phyloP scores from a whole-genome alignment of 2,888 invertebrate genomes.

The Phragmatobia fuliginosa region DNA sequence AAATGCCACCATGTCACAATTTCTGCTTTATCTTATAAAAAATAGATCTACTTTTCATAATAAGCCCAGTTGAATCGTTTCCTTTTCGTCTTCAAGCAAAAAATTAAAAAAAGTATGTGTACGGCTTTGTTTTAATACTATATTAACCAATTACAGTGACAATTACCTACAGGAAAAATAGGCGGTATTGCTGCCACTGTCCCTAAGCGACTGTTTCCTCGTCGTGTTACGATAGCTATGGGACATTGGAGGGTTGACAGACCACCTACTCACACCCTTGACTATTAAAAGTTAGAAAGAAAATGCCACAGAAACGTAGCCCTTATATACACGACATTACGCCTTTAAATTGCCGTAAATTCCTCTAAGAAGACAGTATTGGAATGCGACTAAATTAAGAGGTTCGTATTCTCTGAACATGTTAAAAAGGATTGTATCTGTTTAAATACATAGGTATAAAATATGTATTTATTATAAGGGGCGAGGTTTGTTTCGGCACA shows the following conservation, averaged over 20 bases:
- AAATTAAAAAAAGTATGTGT: background rate
- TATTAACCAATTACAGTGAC: background rate
- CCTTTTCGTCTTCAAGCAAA: background rate
- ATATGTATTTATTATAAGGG: background rate
- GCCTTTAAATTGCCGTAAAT: background rate
- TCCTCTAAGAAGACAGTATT: background rate
- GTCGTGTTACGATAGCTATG: constrained; percentile 3
- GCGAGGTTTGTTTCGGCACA: background rate
- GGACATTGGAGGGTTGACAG: constrained; percentile 3
- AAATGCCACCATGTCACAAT: too few relatives aligned
- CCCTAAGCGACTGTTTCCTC: constrained; percentile 8
- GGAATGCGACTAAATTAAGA: background rate
- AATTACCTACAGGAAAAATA: constrained; percentile 4
- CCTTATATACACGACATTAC: background rate
- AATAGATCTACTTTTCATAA: background rate
- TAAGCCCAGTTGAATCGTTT: background rate
- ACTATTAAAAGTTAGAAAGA: background rate
- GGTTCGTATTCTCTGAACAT: background rate
- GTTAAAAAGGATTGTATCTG: background rate
- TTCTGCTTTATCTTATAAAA: too few relatives aligned
- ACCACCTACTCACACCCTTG: constrained; percentile 1
- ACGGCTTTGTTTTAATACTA: background rate
- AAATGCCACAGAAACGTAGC: background rate
- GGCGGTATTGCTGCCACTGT: background rate
- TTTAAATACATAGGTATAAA: background rate